These are phyloP conservation scores for Eumeta japonica DNA, from an alignment of 1,140 invertebrate species.

Conservation along the genomic window DNA sequence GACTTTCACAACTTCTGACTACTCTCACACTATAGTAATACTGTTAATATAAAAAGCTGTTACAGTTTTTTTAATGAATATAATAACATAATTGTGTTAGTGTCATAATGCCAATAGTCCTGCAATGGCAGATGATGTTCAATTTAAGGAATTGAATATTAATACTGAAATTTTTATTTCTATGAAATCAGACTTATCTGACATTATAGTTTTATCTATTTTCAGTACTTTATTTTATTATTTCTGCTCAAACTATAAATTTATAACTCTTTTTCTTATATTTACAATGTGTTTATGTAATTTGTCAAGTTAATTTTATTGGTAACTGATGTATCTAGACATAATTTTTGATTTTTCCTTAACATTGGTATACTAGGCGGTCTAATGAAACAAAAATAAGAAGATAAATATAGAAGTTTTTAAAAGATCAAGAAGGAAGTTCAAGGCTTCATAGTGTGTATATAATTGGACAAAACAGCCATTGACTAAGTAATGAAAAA, in stretches of 20 bases:
- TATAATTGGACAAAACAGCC: not conserved
- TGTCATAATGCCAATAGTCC: too few relatives aligned
- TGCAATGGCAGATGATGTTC: too few relatives aligned
- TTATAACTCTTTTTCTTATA: too few relatives aligned
- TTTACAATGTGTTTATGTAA: too few relatives aligned
- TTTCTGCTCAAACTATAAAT: too few relatives aligned
- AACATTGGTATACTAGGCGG: slow-evolving; percentile 36
- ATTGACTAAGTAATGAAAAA: not conserved
- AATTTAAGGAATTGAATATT: too few relatives aligned
- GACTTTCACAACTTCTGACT: not conserved
- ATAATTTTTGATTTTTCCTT: slow-evolving; percentile 19
- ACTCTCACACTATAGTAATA: not conserved
- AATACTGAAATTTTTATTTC: too few relatives aligned
- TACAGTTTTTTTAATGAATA: too few relatives aligned
- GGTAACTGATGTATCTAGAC: not conserved
- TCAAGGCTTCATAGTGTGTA: not conserved
- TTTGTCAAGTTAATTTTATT: not conserved
- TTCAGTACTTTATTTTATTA: too few relatives aligned
- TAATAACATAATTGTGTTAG: too few relatives aligned
- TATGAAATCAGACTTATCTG: too few relatives aligned
- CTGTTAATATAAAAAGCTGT: not conserved
- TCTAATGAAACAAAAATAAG: slow-evolving; percentile 45
- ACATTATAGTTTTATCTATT: too few relatives aligned
- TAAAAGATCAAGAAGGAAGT: not conserved
- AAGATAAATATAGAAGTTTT: slow-evolving; percentile 24